Base-by-base conservation (phyloP, 2,888 invertebrate species). In the Drosophila testacea region DNA sequence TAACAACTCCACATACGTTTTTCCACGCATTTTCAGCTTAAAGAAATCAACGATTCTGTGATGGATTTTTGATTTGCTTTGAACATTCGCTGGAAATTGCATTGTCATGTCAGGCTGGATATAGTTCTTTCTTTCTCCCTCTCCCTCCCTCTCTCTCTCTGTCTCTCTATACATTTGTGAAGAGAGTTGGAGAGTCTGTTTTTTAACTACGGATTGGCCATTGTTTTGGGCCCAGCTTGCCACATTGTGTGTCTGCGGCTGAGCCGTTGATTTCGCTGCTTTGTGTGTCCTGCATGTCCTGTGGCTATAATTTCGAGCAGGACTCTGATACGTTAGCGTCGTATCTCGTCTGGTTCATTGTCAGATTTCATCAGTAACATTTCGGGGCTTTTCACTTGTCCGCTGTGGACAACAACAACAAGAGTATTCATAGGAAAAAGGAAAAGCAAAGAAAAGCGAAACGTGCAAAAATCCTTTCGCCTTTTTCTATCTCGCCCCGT, bases 281-380 rank as follows among this genome's bases (percentile, higher is more conserved):
- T 42, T 52, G 42, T 59, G 44, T 77, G 66, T 72, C 69, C 74
- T 69, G 48, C 46, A 47, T 79, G 77, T 77, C 86, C 86, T 81
- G 79, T 67, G 79, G 88, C 88, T 71, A 81, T 86, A 86, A 86
- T 88, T 86, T 88, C 69, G 77, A 61, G 52, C 76, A 63, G 54
- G 56, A 11, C 59, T 59, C 51, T 55, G 44, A 44, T 65, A 57
- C 52, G 57, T 54, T 67, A 44, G 57, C 38, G 48, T 55, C 52
- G 34, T 11, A 34, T 54, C 28, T 28, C 66, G 22, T 52, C 63
- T 41, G 44, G 32, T 55, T 10, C 56, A 60, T 54, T 76, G 83
- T 79, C 85, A 78, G 75, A 83, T 83, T 85, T 72, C 83, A 85
- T 83, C 88, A 88, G 81, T 66, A 73, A 44, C 77, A 70, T 75